Evolutionary conservation across 2,113 vertebrate genomes (phyloP).

Genomic region (Colaptes auratus): DNA sequence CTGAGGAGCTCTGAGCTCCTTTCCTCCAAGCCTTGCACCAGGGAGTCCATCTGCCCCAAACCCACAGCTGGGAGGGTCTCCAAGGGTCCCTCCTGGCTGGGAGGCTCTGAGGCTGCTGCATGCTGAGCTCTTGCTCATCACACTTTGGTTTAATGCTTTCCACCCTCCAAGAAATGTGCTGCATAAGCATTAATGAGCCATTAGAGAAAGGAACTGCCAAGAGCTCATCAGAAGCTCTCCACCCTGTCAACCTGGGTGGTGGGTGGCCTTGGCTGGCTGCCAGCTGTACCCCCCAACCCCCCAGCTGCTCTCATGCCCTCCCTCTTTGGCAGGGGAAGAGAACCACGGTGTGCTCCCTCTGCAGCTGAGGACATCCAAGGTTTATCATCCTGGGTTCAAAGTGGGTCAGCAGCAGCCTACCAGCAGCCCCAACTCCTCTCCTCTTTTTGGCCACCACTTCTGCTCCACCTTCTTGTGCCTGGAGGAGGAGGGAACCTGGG

Average conservation of each 20-base stretch:
- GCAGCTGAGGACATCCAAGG: accelerated
- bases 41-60: not conserved
- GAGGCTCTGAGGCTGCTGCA: not conserved
- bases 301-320: accelerated
- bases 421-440: not conserved
- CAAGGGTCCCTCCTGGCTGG: not conserved
- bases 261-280: not conserved
- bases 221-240: accelerated
- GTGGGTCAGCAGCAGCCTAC: accelerated
- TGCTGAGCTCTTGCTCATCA: not conserved
- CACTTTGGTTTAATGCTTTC: not conserved
- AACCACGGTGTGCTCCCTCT: accelerated
- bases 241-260: not conserved
- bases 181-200: not conserved
- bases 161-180: not conserved
- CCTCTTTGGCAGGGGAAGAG: not conserved
- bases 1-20: not conserved
- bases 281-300: not conserved
- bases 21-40: not conserved
- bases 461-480: not conserved
- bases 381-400: not conserved
- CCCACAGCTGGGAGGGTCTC: not conserved
- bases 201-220: not conserved
- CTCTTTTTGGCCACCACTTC: not conserved
- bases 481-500: not conserved